Evolutionary conservation across 2,888 invertebrate genomes (phyloP).

Genomic region (Augochlorella aurata): DNA sequence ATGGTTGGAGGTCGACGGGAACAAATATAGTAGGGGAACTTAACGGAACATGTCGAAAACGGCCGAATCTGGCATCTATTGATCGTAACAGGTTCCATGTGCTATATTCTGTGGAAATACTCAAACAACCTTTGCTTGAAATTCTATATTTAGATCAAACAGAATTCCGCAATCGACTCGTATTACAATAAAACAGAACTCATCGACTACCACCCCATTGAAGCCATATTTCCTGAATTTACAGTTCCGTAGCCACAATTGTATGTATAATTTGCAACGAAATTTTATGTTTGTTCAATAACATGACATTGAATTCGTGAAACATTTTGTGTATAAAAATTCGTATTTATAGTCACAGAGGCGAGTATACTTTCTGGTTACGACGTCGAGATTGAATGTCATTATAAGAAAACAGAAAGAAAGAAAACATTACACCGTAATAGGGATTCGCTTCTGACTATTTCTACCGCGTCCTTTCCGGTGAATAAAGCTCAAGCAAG

Average conservation of each 20-base stretch:
- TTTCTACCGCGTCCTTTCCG: slow-evolving; percentile 19
- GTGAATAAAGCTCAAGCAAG: slow-evolving; percentile 55
- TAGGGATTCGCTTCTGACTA: slow-evolving; percentile 9
- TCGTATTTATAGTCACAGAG: not conserved
- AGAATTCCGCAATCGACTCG: slow-evolving; percentile 6
- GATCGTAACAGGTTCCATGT: slow-evolving; percentile 68
- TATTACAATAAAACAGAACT: not conserved
- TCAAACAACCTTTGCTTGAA: slow-evolving; percentile 43
- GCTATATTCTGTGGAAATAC: slow-evolving; percentile 46
- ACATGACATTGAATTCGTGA: not conserved
- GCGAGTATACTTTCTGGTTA: not conserved
- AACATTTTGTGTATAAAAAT: not conserved
- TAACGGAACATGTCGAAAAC: slow-evolving; percentile 77
- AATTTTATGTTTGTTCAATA: not conserved
- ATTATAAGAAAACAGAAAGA: not conserved
- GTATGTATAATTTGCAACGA: not conserved
- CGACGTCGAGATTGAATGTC: not conserved
- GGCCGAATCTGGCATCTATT: slow-evolving; percentile 74
- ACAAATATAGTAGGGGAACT: slow-evolving; percentile 74
- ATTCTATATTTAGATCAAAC: slow-evolving; percentile 52
- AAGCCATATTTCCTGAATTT: not conserved
- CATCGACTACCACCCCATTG: not conserved
- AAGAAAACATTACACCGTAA: not conserved
- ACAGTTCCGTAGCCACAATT: not conserved
- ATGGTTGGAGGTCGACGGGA: slow-evolving; percentile 71